A percentile compares a stretch with the other conserved stretches of the same genome.
These are phyloP conservation scores for Dynastes grantii DNA, from an alignment of 2,888 invertebrate species.

Conservation along the genomic window DNA sequence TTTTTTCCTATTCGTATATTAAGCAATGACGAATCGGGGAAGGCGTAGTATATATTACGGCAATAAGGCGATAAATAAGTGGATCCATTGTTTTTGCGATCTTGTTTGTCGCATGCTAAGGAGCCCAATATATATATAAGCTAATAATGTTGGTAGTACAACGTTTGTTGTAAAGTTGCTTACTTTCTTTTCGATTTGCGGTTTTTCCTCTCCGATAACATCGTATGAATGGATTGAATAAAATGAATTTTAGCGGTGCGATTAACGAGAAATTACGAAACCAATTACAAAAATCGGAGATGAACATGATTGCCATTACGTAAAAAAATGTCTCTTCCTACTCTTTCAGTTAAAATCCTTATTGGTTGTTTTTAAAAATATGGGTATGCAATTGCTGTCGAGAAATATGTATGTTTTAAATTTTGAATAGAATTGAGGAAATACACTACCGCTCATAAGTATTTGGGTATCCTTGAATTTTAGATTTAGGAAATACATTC, in stretches of 20 bases:
- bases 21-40: slow-evolving; percentile 4
- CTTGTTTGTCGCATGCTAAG: slow-evolving; percentile 6
- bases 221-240: slow-evolving; percentile 15
- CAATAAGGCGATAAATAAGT: slow-evolving; percentile 27
- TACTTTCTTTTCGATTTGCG: slow-evolving; percentile 14
- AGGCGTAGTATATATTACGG: slow-evolving; percentile 4
- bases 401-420: no score
- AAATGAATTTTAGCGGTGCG: background rate
- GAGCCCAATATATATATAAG: background rate
- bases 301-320: no score
- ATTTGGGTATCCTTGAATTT: no score
- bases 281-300: no score
- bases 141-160: background rate
- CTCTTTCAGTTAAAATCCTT: no score
- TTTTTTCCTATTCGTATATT: slow-evolving; percentile 14
- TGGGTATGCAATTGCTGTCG: no score
- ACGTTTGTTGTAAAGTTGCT: slow-evolving; percentile 19
- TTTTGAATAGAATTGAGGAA: no score
- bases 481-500: no score
- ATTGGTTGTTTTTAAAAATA: no score
- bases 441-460: no score
- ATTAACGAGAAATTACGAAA: background rate
- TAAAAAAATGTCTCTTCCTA: no score
- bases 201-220: slow-evolving; percentile 9
- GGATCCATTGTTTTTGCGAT: slow-evolving; percentile 27